phyloP scores from a whole-genome alignment of 2,113 vertebrate genomes.

The Melanerpes formicivorus region DNA sequence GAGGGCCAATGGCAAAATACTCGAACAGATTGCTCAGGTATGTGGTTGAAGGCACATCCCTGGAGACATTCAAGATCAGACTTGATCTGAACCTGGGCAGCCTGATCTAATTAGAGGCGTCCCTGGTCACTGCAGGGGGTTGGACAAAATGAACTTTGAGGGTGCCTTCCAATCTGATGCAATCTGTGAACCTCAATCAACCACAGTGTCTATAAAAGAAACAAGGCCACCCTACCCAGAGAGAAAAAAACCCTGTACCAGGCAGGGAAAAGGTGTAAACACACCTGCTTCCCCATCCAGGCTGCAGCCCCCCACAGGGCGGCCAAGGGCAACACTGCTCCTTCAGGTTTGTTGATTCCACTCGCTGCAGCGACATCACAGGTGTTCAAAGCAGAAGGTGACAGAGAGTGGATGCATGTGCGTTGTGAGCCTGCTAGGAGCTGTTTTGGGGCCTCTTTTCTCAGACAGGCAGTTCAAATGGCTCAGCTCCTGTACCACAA shows the following conservation, averaged over 20 bases:
- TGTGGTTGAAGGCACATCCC: too few species aligned
- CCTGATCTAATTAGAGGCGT: too few species aligned
- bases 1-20: too few species aligned
- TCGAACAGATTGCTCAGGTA: too few species aligned
- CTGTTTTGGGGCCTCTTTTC: background rate
- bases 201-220: background rate
- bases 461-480: background rate
- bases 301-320: accelerated
- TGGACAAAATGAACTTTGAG: too few species aligned
- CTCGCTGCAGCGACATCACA: accelerated
- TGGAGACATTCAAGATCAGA: too few species aligned
- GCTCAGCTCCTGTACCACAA: background rate
- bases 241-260: background rate
- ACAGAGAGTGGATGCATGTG: background rate
- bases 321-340: accelerated
- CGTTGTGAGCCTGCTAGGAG: background rate
- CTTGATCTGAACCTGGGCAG: too few species aligned
- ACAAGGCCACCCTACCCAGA: background rate
- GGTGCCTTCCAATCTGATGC: too few species aligned
- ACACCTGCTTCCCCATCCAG: background rate
- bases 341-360: background rate
- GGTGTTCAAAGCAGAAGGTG: accelerated
- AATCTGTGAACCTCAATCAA: background rate
- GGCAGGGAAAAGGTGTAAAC: background rate
- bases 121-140: too few species aligned